Evolutionary conservation across 2,888 invertebrate genomes (phyloP).

Genomic region (Gonocerus acuteangulatus): DNA sequence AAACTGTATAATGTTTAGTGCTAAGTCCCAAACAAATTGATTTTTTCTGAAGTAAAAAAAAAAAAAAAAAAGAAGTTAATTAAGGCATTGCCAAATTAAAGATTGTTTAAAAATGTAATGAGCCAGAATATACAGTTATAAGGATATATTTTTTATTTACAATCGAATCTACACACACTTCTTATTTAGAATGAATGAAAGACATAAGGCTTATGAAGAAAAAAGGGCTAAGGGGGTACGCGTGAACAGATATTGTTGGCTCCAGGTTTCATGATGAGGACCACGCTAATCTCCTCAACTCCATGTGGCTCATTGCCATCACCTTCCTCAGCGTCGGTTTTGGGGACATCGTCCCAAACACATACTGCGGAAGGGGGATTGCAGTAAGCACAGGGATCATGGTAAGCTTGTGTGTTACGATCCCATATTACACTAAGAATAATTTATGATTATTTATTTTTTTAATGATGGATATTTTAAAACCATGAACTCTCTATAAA

Average conservation of each 20-base stretch:
- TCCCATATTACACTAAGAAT: not conserved
- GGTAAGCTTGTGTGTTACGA: conserved; percentile 58
- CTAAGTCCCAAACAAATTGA: too few species aligned
- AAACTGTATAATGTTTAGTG: too few species aligned
- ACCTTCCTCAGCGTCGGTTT: conserved; percentile 99
- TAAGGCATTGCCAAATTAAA: too few species aligned
- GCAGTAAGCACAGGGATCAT: conserved; percentile 99
- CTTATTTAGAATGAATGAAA: too few species aligned
- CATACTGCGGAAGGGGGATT: conserved; percentile 98
- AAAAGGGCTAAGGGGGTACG: conserved; percentile 10
- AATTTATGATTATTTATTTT: not conserved
- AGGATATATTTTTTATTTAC: too few species aligned
- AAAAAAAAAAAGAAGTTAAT: too few species aligned
- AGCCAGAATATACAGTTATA: too few species aligned
- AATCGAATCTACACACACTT: too few species aligned
- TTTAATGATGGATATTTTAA: not conserved
- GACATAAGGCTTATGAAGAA: not conserved
- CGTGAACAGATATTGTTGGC: conserved; percentile 10
- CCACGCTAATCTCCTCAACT: conserved; percentile 96
- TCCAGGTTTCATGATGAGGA: conserved; percentile 94
- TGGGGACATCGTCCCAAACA: conserved; percentile 99
- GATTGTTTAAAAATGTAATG: too few species aligned
- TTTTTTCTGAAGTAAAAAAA: too few species aligned
- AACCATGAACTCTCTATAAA: not conserved
- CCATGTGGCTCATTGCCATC: conserved; percentile 99